Conservation (phyloP, 2,113 vertebrate genomes). For the Sorex fumeus region DNA sequence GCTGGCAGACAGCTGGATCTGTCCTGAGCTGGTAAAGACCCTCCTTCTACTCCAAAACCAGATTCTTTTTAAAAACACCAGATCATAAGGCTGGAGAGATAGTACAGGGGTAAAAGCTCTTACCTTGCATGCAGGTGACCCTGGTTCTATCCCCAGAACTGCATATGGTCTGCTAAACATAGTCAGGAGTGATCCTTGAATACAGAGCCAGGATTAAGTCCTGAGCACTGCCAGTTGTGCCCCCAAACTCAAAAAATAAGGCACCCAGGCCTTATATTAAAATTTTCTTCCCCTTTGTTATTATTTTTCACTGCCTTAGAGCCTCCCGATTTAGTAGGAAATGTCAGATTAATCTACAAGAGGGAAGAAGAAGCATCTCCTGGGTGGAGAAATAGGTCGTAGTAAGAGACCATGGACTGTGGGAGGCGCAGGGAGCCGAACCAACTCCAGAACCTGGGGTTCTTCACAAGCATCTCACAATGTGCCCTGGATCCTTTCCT, state of each 20-base stretch:
- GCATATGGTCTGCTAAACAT: too few relatives aligned
- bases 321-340: not conserved
- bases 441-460: too few relatives aligned
- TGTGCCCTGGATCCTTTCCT: not conserved
- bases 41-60: not conserved
- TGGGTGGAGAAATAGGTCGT: not conserved
- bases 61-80: not conserved
- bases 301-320: not conserved
- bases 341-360: not conserved
- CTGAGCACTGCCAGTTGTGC: too few relatives aligned
- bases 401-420: not conserved
- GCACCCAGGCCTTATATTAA: not conserved
- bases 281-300: not conserved
- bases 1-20: not conserved
- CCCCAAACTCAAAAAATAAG: too few relatives aligned
- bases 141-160: too few relatives aligned
- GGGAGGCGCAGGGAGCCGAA: not conserved
- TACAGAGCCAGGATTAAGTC: too few relatives aligned
- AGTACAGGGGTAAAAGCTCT: too few relatives aligned
- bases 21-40: accelerated
- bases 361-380: not conserved
- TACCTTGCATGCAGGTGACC: too few relatives aligned
- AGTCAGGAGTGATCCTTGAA: too few relatives aligned
- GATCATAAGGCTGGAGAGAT: too few relatives aligned
- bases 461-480: not conserved